Conservation (phyloP, 2,888 invertebrate genomes). For the Meliscaeva auricollis region DNA sequence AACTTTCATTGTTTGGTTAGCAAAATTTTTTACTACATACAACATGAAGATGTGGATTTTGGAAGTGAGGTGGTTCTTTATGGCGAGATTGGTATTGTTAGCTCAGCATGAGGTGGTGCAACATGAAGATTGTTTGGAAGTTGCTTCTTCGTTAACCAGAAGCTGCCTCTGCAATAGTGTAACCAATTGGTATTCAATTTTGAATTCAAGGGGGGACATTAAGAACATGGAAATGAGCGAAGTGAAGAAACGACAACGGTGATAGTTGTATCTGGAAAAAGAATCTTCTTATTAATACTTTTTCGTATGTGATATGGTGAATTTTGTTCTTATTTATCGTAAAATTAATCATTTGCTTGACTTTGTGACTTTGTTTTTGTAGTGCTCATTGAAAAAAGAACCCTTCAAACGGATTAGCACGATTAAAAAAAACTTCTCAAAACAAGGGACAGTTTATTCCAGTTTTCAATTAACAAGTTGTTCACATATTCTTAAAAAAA, state of each 20-base stretch:
- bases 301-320: too few relatives aligned
- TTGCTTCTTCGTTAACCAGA: slow-evolving; percentile 16
- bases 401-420: too few relatives aligned
- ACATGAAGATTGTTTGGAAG: neutral
- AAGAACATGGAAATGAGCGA: neutral
- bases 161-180: neutral
- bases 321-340: too few relatives aligned
- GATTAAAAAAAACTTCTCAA: too few relatives aligned
- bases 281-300: too few relatives aligned
- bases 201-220: neutral
- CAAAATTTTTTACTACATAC: neutral
- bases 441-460: too few relatives aligned
- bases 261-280: too few relatives aligned
- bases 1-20: slow-evolving; percentile 15
- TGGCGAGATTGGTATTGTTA: neutral
- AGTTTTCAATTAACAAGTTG: too few relatives aligned
- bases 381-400: too few relatives aligned
- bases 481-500: too few relatives aligned
- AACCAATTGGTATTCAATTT: slow-evolving; percentile 14
- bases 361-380: too few relatives aligned
- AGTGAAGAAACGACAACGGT: accelerated
- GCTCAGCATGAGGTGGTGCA: slow-evolving; percentile 4
- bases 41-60: slow-evolving; percentile 13
- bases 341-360: too few relatives aligned
- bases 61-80: neutral